These are phyloP conservation scores for Capra hircus DNA, from an alignment of 2,113 vertebrate species.

Conservation along the genomic window DNA sequence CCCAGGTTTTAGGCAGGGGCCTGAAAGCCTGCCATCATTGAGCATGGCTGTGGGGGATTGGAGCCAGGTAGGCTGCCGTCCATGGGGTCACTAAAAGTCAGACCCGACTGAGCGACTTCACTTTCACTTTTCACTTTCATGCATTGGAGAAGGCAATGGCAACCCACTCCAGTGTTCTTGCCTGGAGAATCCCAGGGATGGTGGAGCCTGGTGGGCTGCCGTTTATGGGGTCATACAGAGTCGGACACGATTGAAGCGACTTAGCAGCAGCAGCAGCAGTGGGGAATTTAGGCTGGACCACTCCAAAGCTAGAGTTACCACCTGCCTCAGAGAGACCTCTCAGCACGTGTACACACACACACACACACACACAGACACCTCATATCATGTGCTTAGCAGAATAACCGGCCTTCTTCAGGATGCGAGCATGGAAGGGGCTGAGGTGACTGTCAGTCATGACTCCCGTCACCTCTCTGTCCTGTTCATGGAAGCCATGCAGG, in stretches of 20 bases:
- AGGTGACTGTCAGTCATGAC: neutral
- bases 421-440: neutral
- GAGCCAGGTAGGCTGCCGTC: too few species aligned
- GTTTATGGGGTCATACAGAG: too few species aligned
- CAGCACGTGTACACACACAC: rapidly evolving
- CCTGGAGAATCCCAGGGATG: too few species aligned
- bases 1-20: neutral
- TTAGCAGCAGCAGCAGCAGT: too few species aligned
- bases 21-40: neutral
- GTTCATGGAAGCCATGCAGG: neutral
- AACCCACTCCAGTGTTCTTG: too few species aligned
- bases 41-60: too few species aligned
- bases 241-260: too few species aligned
- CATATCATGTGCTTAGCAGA: neutral
- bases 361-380: rapidly evolving
- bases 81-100: too few species aligned
- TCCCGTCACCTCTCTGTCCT: neutral
- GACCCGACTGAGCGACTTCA: too few species aligned
- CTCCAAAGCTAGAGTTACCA: neutral
- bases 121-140: too few species aligned
- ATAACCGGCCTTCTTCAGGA: neutral
- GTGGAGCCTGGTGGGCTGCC: too few species aligned
- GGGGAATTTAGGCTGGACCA: neutral
- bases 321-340: neutral
- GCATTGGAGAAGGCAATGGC: too few species aligned